Evolutionary conservation across 2,888 invertebrate species (phyloP).

Genomic region (Campoplex nolae): DNA sequence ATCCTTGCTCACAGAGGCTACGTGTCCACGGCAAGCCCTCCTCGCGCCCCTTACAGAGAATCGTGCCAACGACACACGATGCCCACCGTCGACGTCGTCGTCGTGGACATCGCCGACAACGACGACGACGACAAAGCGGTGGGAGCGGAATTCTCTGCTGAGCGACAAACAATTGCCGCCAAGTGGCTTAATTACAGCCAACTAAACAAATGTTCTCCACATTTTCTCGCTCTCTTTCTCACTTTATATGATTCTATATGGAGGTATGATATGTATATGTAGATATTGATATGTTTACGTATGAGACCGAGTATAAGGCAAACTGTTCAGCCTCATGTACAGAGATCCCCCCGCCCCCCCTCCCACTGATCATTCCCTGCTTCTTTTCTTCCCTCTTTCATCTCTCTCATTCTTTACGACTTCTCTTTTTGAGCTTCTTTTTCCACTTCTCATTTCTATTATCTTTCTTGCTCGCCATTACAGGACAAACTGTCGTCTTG

Average conservation of each 20-base stretch:
- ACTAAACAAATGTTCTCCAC: conserved; percentile 83
- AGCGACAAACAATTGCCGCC: conserved; percentile 85
- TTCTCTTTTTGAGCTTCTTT: neutral
- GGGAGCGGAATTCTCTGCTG: conserved; percentile 84
- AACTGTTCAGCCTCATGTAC: conserved; percentile 10
- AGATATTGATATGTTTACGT: neutral
- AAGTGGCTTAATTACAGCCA: conserved; percentile 85
- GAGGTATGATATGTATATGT: neutral
- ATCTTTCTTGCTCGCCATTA: conserved; percentile 20
- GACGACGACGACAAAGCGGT: conserved; percentile 70
- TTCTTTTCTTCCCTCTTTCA: conserved; percentile 65
- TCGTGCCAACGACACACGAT: conserved; percentile 44
- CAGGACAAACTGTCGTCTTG: conserved; percentile 25
- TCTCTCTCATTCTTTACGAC: conserved; percentile 54
- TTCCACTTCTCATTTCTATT: conserved; percentile 14
- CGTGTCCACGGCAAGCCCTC: conserved; percentile 30
- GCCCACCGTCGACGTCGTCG: conserved; percentile 54
- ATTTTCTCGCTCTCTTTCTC: conserved; percentile 57
- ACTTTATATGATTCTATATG: neutral
- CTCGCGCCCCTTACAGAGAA: conserved; percentile 28
- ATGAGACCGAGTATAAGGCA: conserved; percentile 4
- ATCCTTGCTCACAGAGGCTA: conserved; percentile 49
- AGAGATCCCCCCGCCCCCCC: conserved; percentile 13
- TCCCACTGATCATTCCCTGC: conserved; percentile 19
- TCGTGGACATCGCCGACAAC: conserved; percentile 25